These are phyloP conservation scores for Callipepla californica DNA, from an alignment of 2,113 vertebrate species.

Conservation along the genomic window DNA sequence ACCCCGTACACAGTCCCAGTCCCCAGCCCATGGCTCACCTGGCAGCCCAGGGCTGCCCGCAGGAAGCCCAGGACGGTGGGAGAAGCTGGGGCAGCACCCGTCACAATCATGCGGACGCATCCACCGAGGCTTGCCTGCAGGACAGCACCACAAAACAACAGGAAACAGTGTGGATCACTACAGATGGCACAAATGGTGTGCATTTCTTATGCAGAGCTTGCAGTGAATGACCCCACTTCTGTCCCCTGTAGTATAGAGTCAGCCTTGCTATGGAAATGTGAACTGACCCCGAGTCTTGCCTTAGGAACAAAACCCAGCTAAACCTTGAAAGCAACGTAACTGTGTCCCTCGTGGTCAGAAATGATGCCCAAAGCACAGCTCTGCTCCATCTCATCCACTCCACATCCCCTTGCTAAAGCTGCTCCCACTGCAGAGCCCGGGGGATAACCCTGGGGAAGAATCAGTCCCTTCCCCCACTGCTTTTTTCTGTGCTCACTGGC, in stretches of 20 bases:
- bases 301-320: not conserved
- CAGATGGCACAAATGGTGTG: rapidly evolving
- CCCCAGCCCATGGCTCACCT: conserved; percentile 77
- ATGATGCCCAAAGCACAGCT: not conserved
- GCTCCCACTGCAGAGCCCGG: not conserved
- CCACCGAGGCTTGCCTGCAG: conserved; percentile 91
- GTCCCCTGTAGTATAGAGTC: rapidly evolving
- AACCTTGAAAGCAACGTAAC: not conserved
- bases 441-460: not conserved
- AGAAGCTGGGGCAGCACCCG: conserved; percentile 93
- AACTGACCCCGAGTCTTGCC: not conserved
- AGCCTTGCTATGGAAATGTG: rapidly evolving
- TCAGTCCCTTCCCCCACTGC: not conserved
- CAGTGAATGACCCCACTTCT: not conserved
- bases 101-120: conserved; percentile 93
- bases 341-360: not conserved
- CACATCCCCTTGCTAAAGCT: too few relatives aligned
- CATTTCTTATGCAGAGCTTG: rapidly evolving
- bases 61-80: conserved; percentile 93
- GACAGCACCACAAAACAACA: not conserved
- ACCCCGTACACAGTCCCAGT: not conserved
- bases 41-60: conserved; percentile 93
- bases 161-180: not conserved
- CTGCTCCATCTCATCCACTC: not conserved
- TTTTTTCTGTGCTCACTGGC: not conserved